phyloP scores from a whole-genome alignment of 2,888 invertebrate genomes.

The Thymelicus acteon region DNA sequence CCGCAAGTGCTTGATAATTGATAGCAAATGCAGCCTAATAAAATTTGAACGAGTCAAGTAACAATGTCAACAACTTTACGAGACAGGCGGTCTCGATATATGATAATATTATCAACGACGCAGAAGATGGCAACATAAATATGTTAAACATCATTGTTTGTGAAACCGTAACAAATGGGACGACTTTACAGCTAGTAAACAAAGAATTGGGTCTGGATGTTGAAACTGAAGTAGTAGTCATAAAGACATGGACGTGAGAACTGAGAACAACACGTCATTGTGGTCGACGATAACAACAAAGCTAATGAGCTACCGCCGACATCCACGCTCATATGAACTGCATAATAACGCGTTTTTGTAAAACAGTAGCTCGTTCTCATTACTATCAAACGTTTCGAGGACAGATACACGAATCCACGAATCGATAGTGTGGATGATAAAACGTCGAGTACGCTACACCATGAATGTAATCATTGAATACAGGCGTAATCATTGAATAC shows the following conservation, averaged over 20 bases:
- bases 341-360: slow-evolving; percentile 24
- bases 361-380: slow-evolving; percentile 31
- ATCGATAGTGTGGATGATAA: slow-evolving; percentile 18
- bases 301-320: slow-evolving; percentile 48
- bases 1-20: too few species aligned
- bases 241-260: slow-evolving; percentile 67
- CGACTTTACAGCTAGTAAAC: slow-evolving; percentile 4
- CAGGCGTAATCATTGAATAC: slow-evolving; percentile 6
- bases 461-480: slow-evolving; percentile 4
- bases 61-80: neutral
- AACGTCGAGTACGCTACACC: neutral
- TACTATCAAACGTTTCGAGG: slow-evolving; percentile 24
- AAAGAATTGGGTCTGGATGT: slow-evolving; percentile 9
- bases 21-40: too few species aligned
- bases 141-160: neutral
- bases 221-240: slow-evolving; percentile 39
- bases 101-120: neutral
- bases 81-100: neutral
- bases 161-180: slow-evolving; percentile 9
- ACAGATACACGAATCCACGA: slow-evolving; percentile 17
- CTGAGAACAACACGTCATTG: slow-evolving; percentile 67
- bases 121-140: slow-evolving; percentile 4
- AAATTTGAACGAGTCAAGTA: neutral
- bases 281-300: slow-evolving; percentile 47
- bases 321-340: slow-evolving; percentile 27